Base-by-base conservation (phyloP, 2,888 invertebrate genomes). In the Perizoma affinitatum region DNA sequence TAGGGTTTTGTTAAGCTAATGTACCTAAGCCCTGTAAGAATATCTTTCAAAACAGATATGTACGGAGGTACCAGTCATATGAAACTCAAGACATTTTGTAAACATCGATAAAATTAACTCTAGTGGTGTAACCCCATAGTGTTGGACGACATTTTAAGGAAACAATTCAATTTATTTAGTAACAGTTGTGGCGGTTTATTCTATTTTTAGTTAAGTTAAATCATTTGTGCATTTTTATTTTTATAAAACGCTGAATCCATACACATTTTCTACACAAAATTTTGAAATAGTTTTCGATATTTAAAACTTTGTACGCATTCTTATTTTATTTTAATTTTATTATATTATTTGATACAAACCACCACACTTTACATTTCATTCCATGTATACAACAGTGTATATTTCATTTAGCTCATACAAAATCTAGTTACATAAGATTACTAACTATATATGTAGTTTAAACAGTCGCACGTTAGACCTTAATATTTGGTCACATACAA, bases 351-450 rank as follows among this genome's bases (percentile, higher is more conserved):
- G 38, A 59, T 51, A 48, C 40, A 58, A 57, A 64, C 65, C 61
- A 66, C 62, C 65, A 61, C 67, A 64, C 44, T 57, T 62, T 62
- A 67, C 60, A 66, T 61, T 63, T 60, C 74, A 74, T 68, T 68
- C 70, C 81, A 33, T 80, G 77, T 83, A 83, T 80, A 81, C 73
- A 76, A 70, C 45, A 60, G 52, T 86, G 88, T 89, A 88, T 86
- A 87, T 85, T 88, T 87, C 58, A 72, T 83, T 86, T 88, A 87
- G 83, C 80, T 84, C 85, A 90, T 91, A 91, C 84, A 91, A 90
- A 91, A 89, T 86, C 88, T 90, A 89, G 80, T 83, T 83, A 84
- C 78, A 83, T 79, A 80, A 72, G 83, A 83, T 87, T 51, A 66
- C 64, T 71, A 70, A 66, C 76, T 82, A 83, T 75, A 82, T 81